Base-by-base conservation (phyloP, 2,797 vertebrate genomes). In the Siniperca obscura region DNA sequence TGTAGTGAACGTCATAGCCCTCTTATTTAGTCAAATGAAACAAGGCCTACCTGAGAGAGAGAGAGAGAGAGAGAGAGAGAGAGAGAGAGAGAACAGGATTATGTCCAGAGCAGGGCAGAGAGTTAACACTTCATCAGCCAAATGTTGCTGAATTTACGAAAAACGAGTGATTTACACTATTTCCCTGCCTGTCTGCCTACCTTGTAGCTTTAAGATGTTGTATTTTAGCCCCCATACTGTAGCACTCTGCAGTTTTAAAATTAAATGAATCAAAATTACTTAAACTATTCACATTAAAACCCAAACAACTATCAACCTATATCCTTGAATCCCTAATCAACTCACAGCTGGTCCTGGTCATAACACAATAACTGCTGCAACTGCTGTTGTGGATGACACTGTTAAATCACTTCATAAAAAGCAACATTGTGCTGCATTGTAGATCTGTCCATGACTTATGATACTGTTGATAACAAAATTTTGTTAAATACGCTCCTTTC, bases 11-110 rank as follows among this genome's bases (percentile, higher is more conserved):
- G 48, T 78, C 79, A 79, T 16, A 59, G 62, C 70, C 50, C 53
- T 83, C 46, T 71, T 84, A 80, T 86, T 86, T 79, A 80, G 76
- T 80, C 69, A 85, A 82, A 88, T 80, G 53, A 84, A 90, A 81
- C 74, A 4, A 77, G 72, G 78, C 78, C 84, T 90, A 88, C 82
- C 86, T 84, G n/a, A n/a, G n/a, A n/a, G n/a, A n/a, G n/a, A n/a
- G n/a, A n/a, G 82, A 77, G 75, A 57, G 79, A 76, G 16, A 48
- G 82, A 75, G 73, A 56, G 76, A 79, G 80, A 79, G 83, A 75
- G 73, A 55, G 77, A 79, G 80, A 78, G 73, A 56, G 78, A 78
- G 80, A 79, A 71, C 73, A 75, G 88, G 82, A 87, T 87, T 87
- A 89, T 68, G 76, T 85, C 82, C 80, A 76, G 42, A 76, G 61